These are phyloP conservation scores for Leptopilina boulardi DNA, from an alignment of 1,140 invertebrate species.

Conservation along the genomic window DNA sequence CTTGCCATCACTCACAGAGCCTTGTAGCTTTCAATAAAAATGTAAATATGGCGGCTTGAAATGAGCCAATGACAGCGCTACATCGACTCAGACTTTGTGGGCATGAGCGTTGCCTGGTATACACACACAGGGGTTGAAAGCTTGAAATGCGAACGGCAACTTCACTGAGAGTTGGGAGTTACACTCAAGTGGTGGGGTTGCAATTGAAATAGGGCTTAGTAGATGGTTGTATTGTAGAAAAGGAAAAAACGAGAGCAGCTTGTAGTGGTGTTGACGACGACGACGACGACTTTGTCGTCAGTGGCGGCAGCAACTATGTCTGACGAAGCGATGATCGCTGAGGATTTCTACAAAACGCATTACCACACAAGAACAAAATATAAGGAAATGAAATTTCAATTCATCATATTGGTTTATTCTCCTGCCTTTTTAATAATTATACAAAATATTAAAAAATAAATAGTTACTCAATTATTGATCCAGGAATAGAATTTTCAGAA, in stretches of 20 bases:
- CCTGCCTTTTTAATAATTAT: too few relatives aligned
- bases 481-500: too few relatives aligned
- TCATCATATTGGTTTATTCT: too few relatives aligned
- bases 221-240: slow-evolving; percentile 43
- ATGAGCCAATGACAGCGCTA: slow-evolving; percentile 76
- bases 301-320: slow-evolving; percentile 4
- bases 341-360: slow-evolving; percentile 33
- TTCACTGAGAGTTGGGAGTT: slow-evolving; percentile 41
- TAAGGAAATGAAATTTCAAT: too few relatives aligned
- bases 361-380: slow-evolving; percentile 23
- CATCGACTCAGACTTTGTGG: slow-evolving; percentile 65
- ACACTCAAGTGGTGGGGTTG: slow-evolving; percentile 37
- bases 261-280: slow-evolving; percentile 43
- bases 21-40: slow-evolving; percentile 77
- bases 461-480: too few relatives aligned
- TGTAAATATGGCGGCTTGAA: slow-evolving; percentile 76
- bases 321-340: slow-evolving; percentile 2
- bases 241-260: background rate
- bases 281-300: slow-evolving; percentile 42
- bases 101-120: slow-evolving; percentile 40
- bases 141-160: slow-evolving; percentile 56
- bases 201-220: slow-evolving; percentile 46
- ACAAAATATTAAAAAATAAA: too few relatives aligned
- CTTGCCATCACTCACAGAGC: slow-evolving; percentile 70
- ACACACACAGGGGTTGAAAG: slow-evolving; percentile 55